Conservation (phyloP, 1,140 invertebrate species). For the Popillia japonica region DNA sequence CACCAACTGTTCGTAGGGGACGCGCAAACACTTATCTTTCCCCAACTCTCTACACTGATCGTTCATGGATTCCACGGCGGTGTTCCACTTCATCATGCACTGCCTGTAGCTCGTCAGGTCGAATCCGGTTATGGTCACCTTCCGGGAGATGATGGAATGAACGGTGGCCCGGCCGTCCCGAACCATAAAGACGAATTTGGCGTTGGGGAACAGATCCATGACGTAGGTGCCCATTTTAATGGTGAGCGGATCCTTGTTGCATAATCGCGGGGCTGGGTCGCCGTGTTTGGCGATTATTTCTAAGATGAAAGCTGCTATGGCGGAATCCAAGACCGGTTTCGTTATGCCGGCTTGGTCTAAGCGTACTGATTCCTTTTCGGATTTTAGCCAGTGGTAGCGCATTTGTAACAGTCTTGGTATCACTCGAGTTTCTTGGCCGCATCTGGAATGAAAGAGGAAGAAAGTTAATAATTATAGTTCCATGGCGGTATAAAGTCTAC, state of each 20-base stretch:
- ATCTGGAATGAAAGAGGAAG: conserved; percentile 67
- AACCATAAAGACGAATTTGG: conserved; percentile 98
- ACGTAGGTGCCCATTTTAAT: conserved; percentile 93
- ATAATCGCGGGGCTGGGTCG: conserved; percentile 88
- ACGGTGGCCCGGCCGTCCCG: conserved; percentile 97
- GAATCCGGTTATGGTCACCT: conserved; percentile 96
- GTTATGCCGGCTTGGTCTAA: conserved; percentile 94
- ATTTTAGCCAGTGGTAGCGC: conserved; percentile 91
- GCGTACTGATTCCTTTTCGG: conserved; percentile 87
- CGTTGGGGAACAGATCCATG: conserved; percentile 80
- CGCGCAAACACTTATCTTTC: conserved; percentile 78
- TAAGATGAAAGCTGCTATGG: conserved; percentile 95
- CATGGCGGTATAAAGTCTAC: too few species aligned
- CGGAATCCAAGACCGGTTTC: conserved; percentile 90
- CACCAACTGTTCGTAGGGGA: conserved; percentile 97
- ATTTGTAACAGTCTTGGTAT: conserved; percentile 94
- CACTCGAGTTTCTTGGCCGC: conserved; percentile 97
- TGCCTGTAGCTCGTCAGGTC: conserved; percentile 92
- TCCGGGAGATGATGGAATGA: conserved; percentile 93
- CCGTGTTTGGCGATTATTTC: conserved; percentile 97
- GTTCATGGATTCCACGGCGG: conserved; percentile 94
- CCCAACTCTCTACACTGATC: conserved; percentile 92
- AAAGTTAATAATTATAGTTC: too few species aligned
- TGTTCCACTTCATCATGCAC: conserved; percentile 96
- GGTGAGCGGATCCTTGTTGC: conserved; percentile 98